Conservation (phyloP, 2,797 vertebrate genomes). For the Spinus pinus region DNA sequence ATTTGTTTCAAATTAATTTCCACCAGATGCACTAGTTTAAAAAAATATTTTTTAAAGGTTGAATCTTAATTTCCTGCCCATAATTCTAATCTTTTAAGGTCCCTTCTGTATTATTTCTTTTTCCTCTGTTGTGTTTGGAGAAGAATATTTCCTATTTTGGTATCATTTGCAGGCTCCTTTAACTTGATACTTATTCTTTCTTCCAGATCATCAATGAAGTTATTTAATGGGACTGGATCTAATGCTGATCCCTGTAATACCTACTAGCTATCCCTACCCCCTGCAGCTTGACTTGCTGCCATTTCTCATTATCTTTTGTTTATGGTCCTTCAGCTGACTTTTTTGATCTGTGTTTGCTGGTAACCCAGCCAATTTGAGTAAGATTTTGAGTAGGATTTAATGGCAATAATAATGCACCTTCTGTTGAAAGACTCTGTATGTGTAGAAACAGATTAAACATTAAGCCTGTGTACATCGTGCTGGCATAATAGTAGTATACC, state of each 20-base stretch:
- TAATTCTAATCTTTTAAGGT: not conserved
- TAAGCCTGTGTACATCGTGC: not conserved
- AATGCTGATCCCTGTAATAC: not conserved
- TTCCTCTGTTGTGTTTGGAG: not conserved
- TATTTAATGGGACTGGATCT: conserved; percentile 24
- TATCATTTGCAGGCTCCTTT: not conserved
- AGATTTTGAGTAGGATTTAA: not conserved
- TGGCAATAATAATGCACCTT: not conserved
- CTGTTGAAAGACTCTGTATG: not conserved
- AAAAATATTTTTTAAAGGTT: not conserved
- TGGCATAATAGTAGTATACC: not conserved
- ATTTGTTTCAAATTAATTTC: conserved; percentile 42
- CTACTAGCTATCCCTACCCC: not conserved
- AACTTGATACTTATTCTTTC: not conserved
- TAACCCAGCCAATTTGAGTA: not conserved
- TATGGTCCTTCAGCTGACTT: conserved; percentile 1
- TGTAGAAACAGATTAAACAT: not conserved
- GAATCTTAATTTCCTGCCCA: conserved; percentile 38
- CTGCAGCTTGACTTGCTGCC: not conserved
- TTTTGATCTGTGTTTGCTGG: not conserved
- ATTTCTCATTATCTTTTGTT: conserved; percentile 48
- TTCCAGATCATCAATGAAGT: conserved; percentile 16
- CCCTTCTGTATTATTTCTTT: not conserved
- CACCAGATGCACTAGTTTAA: not conserved
- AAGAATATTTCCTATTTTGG: conserved; percentile 7